These are phyloP conservation scores for Sebastes minor DNA, from an alignment of 2,797 vertebrate species.

Conservation along the genomic window DNA sequence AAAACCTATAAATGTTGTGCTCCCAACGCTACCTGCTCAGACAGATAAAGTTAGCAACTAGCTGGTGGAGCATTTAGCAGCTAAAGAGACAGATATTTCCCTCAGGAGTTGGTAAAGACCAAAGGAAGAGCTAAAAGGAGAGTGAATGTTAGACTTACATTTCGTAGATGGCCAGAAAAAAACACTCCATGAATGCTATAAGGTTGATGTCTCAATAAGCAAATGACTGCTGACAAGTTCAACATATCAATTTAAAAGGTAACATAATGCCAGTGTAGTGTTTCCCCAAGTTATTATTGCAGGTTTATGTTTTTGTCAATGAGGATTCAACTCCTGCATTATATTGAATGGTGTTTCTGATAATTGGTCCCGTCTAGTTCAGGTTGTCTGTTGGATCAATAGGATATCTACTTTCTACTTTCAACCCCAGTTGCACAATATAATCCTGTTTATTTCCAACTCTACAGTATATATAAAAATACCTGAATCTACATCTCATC, in stretches of 20 bases:
- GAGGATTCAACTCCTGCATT: neutral
- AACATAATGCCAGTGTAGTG: too few relatives aligned
- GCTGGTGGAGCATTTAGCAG: rapidly evolving
- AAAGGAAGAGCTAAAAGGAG: neutral
- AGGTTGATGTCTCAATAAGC: neutral
- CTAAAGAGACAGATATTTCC: too few relatives aligned
- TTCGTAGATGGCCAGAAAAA: neutral
- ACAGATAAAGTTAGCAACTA: neutral
- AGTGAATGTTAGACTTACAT: neutral
- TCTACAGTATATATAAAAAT: neutral
- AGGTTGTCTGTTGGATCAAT: neutral
- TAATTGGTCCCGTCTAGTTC: neutral
- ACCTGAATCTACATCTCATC: neutral
- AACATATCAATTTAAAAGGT: too few relatives aligned
- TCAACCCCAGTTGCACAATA: neutral
- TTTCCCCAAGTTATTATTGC: too few relatives aligned
- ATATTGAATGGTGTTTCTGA: neutral
- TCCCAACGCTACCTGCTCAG: neutral
- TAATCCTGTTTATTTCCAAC: neutral
- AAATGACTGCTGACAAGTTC: neutral
- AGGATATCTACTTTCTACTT: neutral
- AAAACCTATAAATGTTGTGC: neutral
- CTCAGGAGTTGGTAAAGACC: too few relatives aligned
- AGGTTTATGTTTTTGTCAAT: too few relatives aligned
- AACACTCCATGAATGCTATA: too few relatives aligned